phyloP scores from a whole-genome alignment of 2,888 invertebrate species.

The Sinodicranocentrus sp. region DNA sequence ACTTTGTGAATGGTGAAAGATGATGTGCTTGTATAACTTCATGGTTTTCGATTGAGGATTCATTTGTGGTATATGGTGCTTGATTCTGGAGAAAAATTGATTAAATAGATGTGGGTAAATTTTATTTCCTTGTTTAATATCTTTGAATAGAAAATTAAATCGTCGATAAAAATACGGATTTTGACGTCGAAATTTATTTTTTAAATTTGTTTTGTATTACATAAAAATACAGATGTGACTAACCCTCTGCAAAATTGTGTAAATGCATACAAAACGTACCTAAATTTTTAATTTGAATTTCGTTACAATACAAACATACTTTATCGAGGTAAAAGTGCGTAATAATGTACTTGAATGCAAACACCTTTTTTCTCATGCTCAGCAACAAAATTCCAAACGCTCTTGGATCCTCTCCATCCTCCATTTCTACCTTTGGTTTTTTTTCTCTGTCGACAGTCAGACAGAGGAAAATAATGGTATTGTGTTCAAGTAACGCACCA shows the following conservation, averaged over 20 bases:
- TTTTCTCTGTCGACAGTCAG: neutral
- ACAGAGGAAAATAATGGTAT: constrained; percentile 12
- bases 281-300: no score
- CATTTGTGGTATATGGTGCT: no score
- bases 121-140: no score
- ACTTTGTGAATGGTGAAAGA: no score
- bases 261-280: neutral
- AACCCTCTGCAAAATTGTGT: neutral
- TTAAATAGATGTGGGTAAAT: no score
- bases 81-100: no score
- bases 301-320: no score
- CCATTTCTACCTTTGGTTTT: neutral
- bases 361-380: constrained; percentile 12
- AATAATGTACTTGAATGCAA: neutral
- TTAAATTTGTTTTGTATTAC: neutral
- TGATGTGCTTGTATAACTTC: no score
- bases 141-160: no score
- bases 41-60: no score
- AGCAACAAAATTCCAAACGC: neutral
- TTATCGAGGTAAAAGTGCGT: neutral
- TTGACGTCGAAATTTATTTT: no score
- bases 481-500: constrained; percentile 17
- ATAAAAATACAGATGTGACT: neutral
- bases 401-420: constrained; percentile 2
- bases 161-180: no score